Evolutionary conservation across 2,113 vertebrate genomes (phyloP), one percentile per base, ranked within the genome.

Genomic region (Colaptes auratus): DNA sequence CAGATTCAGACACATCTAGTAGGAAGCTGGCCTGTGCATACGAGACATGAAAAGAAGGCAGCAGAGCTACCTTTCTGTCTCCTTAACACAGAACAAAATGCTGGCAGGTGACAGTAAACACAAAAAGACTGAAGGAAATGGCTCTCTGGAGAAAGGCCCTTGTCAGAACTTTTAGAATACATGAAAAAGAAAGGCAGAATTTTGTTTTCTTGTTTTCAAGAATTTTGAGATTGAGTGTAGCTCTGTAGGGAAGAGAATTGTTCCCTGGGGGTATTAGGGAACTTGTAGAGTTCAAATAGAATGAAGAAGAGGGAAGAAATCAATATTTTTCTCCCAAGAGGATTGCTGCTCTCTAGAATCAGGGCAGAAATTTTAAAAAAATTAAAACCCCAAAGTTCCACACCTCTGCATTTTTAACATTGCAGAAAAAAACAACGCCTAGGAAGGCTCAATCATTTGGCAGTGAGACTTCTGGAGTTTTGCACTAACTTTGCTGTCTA

Each of bases 181-280:
- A 86, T 66, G 82, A 81, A 91, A 95, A 95, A 96, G 91, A 96
- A 96, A 92, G 64, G 82, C 82, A 94, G 93, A 96, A 94, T 97
- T 97, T 93, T 95, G 93, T 94, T 94, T 97, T 95, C 92, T 84
- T 96, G 85, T 96, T 93, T 97, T 93, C 85, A 92, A 97, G 95
- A 96, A 94, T 94, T 95, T 96, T 95, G 82, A 96, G 95, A 94
- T 74, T 89, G 91, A 95, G 61, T 82, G 92, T 92, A 70, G 82
- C 79, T 97, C 94, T 94, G 75, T 63, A 80, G 91, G 95, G 96
- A 97, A 96, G 90, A 90, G 60, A 93, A 96, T 91, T 95, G 86
- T 83, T 95, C 92, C 95, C 91, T 77, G 15, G 96, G 66, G 92
- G 93, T 96, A 95, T 93, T 88, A 93, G 52, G 59, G 86, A 96